Evolutionary conservation across 2,888 invertebrate species (phyloP).

Genomic region (Ernsta delagoae): DNA sequence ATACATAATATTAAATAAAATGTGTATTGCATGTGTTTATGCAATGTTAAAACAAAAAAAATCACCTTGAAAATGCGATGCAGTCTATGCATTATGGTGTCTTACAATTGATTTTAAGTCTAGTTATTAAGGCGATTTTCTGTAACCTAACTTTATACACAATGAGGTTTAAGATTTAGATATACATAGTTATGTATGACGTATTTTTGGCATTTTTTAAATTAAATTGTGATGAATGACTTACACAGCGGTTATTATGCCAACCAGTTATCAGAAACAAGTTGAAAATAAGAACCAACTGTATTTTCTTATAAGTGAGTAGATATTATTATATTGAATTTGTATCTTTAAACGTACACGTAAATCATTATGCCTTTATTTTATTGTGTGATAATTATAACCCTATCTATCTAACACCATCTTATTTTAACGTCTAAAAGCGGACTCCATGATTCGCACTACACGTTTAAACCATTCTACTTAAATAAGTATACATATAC

Average conservation of each 20-base stretch:
- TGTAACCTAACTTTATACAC: constrained; percentile 69
- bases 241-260: constrained; percentile 42
- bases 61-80: constrained; percentile 77
- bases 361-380: constrained; percentile 71
- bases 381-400: constrained; percentile 61
- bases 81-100: constrained; percentile 79
- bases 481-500: constrained; percentile 69
- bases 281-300: constrained; percentile 41
- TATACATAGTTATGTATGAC: constrained; percentile 56
- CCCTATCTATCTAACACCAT: constrained; percentile 62
- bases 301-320: constrained; percentile 41
- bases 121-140: constrained; percentile 73
- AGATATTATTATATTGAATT: constrained; percentile 23
- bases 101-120: constrained; percentile 59
- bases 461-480: constrained; percentile 54
- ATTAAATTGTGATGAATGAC: constrained; percentile 62
- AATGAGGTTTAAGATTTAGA: constrained; percentile 70
- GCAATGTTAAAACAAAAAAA: constrained; percentile 54
- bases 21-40: constrained; percentile 53
- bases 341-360: constrained; percentile 38
- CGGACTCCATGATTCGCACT: constrained; percentile 64
- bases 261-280: constrained; percentile 42
- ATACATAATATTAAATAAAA: constrained; percentile 43
- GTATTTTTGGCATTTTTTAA: constrained; percentile 71
- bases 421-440: constrained; percentile 65